Conservation (phyloP, 2,113 vertebrate genomes). For the Crocuta crocuta region DNA sequence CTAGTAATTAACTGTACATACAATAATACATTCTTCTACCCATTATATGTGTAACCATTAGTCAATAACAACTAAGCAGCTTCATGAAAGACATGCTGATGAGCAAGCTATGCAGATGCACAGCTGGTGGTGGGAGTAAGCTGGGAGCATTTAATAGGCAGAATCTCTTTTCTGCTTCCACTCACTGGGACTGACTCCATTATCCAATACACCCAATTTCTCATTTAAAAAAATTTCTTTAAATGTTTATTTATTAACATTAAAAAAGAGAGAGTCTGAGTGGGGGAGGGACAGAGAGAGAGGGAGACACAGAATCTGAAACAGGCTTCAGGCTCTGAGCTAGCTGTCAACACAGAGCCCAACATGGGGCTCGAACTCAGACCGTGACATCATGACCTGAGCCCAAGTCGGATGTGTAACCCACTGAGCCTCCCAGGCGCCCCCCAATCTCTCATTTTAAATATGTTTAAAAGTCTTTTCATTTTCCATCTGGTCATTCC, state of each 20-base stretch:
- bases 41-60: background rate
- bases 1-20: background rate
- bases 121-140: background rate
- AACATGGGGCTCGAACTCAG: too few species aligned
- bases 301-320: too few species aligned
- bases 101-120: background rate
- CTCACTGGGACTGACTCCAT: background rate
- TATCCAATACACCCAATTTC: background rate
- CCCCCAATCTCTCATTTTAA: background rate
- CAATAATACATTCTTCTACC: background rate
- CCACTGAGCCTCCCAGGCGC: too few species aligned
- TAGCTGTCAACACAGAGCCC: too few species aligned
- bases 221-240: background rate
- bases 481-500: background rate
- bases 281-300: too few species aligned
- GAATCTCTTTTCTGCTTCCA: background rate
- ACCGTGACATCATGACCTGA: too few species aligned
- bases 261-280: too few species aligned
- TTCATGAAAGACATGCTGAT: background rate
- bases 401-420: too few species aligned
- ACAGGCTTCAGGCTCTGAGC: too few species aligned
- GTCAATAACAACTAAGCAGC: background rate
- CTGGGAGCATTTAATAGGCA: background rate
- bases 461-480: background rate
- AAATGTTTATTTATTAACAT: too few species aligned